phyloP scores from a whole-genome alignment of 1,140 invertebrate genomes.

The Euura lappo region DNA sequence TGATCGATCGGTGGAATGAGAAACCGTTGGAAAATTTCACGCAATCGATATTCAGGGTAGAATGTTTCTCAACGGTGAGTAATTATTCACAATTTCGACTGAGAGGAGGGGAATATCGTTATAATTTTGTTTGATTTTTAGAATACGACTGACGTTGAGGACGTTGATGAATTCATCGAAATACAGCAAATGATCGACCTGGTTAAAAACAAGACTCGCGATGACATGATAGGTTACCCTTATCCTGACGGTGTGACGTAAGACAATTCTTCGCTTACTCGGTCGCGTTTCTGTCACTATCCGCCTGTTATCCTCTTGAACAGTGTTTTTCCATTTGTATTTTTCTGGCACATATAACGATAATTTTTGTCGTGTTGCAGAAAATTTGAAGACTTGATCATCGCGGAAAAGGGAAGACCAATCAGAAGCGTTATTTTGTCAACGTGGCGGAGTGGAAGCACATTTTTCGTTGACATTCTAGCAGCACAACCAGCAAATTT shows the following conservation, averaged over 20 bases:
- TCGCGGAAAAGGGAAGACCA: slow-evolving; percentile 70
- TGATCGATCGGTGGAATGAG: slow-evolving; percentile 35
- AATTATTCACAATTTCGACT: too few species aligned
- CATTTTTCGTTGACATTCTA: slow-evolving; percentile 84
- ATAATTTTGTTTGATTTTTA: too few species aligned
- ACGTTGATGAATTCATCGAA: slow-evolving; percentile 30
- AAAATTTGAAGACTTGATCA: too few species aligned
- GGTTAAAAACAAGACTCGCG: slow-evolving; percentile 53
- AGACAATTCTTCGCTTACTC: slow-evolving; percentile 55
- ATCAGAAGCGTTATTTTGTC: slow-evolving; percentile 78
- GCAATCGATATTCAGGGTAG: too few species aligned
- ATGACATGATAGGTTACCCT: too few species aligned
- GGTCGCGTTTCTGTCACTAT: slow-evolving; percentile 61
- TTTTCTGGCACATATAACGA: too few species aligned
- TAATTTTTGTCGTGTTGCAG: too few species aligned
- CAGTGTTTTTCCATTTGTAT: too few species aligned
- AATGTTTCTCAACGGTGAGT: too few species aligned
- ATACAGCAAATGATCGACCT: slow-evolving; percentile 65
- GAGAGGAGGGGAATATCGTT: too few species aligned
- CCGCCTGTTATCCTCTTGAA: slow-evolving; percentile 21
- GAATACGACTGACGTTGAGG: too few species aligned
- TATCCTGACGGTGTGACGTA: slow-evolving; percentile 16
- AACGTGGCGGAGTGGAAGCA: slow-evolving; percentile 87
- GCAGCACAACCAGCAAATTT: slow-evolving; percentile 84
- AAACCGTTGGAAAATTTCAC: too few species aligned